Evolutionary conservation across 2,888 invertebrate genomes (phyloP), one percentile per base, ranked within the genome.

Genomic region (Drosophila melanosoma): DNA sequence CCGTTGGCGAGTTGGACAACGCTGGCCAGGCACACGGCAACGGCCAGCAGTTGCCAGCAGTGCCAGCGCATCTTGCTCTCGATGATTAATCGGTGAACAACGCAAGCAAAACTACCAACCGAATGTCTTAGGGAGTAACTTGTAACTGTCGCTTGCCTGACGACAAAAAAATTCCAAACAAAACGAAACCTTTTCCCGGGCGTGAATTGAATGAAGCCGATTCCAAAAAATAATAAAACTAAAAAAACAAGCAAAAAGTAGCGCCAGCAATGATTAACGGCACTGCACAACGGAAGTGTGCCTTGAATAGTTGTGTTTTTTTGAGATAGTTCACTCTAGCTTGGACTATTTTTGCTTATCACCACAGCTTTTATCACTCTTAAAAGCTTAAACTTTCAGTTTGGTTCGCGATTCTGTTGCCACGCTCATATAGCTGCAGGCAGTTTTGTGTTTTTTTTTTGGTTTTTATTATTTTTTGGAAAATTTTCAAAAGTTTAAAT

Each of bases 11-110:
- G 56, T 12, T 61, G 12, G 35, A 59, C 38, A 57, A 68, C 17
- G 73, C 73, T 79, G 67, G 57, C 61, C 65, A 76, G 64, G 68
- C 76, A 72, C 54, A 64, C 33, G 52, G 56, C 61, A 53, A 42
- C 17, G 12, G 33, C 48, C 49, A 67, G 26, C 35, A 69, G 49
- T 15, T 17, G 49, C 56, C 38, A 56, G 56, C 56, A 75, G 33
- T 58, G 58, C 51, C 65, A 35, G 32, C 23, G 58, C 81, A 79
- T 74, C 36, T 29, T 51, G 35, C 11, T 57, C 40, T 51, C n/a
- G 15, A 23, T 52, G 66, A 79, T 71, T 61, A 74, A 48, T 17
- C n/a, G 54, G 11, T 29, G 15, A 45, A 17, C 56, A 26, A 33
- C 10, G 8, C 26, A 32, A 32, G 1, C 29, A 12, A 26, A 51